These are phyloP conservation scores for Medauroidea extradentata DNA, from an alignment of 1,140 invertebrate genomes.

Conservation along the genomic window DNA sequence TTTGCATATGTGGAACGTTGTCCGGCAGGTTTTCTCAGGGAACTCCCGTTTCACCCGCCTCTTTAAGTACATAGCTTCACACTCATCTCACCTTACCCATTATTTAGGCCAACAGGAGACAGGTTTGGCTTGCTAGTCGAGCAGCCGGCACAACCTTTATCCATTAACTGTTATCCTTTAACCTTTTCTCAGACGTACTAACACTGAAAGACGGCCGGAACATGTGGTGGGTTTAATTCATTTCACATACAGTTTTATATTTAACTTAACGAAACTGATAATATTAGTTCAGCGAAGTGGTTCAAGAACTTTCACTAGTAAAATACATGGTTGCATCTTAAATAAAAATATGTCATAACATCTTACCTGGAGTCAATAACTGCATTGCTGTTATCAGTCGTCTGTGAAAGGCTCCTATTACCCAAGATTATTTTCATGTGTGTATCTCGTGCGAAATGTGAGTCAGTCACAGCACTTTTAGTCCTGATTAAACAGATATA, in stretches of 20 bases:
- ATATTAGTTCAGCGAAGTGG: neutral
- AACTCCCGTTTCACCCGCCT: too few relatives aligned
- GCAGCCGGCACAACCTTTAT: too few relatives aligned
- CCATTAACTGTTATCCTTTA: too few relatives aligned
- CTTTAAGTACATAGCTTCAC: too few relatives aligned
- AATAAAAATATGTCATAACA: neutral
- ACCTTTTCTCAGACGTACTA: too few relatives aligned
- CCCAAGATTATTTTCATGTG: slow-evolving; percentile 88
- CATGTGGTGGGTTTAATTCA: slow-evolving; percentile 1
- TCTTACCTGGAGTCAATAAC: slow-evolving; percentile 42
- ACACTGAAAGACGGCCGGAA: too few relatives aligned
- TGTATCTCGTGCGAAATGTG: slow-evolving; percentile 77
- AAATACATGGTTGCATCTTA: slow-evolving; percentile 7
- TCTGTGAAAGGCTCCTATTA: slow-evolving; percentile 44
- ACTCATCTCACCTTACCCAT: too few relatives aligned
- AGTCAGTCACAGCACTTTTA: slow-evolving; percentile 36
- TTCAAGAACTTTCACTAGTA: neutral
- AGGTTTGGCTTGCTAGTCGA: too few relatives aligned
- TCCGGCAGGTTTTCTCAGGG: too few relatives aligned
- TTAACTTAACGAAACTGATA: slow-evolving; percentile 3
- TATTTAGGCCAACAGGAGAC: too few relatives aligned
- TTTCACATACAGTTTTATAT: slow-evolving; percentile 33
- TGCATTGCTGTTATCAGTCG: slow-evolving; percentile 33
- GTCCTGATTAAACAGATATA: slow-evolving; percentile 1
- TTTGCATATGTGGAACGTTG: too few relatives aligned